Base-by-base conservation (phyloP, 2,113 vertebrate genomes). In the Lynx canadensis region DNA sequence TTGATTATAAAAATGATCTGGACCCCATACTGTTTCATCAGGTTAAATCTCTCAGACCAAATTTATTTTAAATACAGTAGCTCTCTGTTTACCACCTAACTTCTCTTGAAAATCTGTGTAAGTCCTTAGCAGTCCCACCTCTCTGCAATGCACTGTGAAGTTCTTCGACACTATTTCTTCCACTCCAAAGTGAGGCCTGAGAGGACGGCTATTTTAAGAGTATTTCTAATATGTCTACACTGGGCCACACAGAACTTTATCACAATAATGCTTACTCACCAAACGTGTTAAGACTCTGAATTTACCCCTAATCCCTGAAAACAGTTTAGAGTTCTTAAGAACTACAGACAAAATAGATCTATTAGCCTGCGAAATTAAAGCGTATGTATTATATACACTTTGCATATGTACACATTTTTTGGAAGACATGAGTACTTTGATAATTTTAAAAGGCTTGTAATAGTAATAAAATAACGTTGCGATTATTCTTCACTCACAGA, bases 31-130 rank as follows among this genome's bases (percentile, higher is more conserved):
- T 88, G 14, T 71, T 91, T 55, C 73, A 92, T n/a, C 25, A 55
- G 45, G 33, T 36, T 86, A 86, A 89, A 38, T 90, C 38, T 81
- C 66, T 89, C 41, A 81, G 31, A 38, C 16, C 71, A 85, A 79
- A 55, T 23, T 60, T 38, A 96, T 7, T 55, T 50, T 74, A 80
- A 55, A 73, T 74, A 84, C 5, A 29, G 5, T 7, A 38, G 27
- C 16, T 48, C n/a, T 83, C 27, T 23, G 21, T 31, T 91, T 82
- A 73, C 36, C 36, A 88, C 55, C 82, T 88, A 52, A 45, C 4
- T 80, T 95, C 63, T 96, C 94, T 79, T 88, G 69, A 91, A 78
- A 95, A 68, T 38, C n/a, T 86, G 71, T 27, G 6, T 4, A 82
- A 57, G 23, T 69, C 66, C 57, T 21, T 31, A 38, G n/a, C 18